Percentiles rank a stretch among this genome's conserved stretches.
Conservation (phyloP, 2,888 invertebrate species). For the Axea sp. region DNA sequence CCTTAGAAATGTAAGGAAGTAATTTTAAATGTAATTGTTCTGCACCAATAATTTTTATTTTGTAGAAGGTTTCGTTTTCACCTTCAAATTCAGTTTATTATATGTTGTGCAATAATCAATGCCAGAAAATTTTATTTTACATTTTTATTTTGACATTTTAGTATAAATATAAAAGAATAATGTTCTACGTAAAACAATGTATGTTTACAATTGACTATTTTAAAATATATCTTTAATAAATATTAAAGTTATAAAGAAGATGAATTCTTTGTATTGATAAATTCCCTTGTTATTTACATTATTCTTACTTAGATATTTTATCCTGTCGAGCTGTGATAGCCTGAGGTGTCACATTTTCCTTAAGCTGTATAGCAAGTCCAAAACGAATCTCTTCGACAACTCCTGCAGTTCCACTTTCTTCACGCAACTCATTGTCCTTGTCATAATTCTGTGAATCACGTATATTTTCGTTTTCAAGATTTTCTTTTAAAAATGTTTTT, state of each 20-base stretch:
- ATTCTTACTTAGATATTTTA: constrained; percentile 85
- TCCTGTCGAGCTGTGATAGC: constrained; percentile 87
- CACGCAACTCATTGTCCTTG: constrained; percentile 83
- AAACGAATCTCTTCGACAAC: constrained; percentile 91
- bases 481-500: constrained; percentile 80
- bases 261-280: too few relatives aligned
- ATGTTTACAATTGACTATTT: too few relatives aligned
- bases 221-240: too few relatives aligned
- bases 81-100: constrained; percentile 32
- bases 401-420: constrained; percentile 89
- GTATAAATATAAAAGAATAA: too few relatives aligned
- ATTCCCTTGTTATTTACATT: too few relatives aligned
- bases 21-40: constrained; percentile 37
- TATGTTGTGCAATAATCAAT: constrained; percentile 23
- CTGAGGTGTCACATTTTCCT: constrained; percentile 88
- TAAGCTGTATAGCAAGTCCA: constrained; percentile 91
- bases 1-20: constrained; percentile 41
- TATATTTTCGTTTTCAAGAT: constrained; percentile 74
- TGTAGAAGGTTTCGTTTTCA: constrained; percentile 40
- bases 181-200: too few relatives aligned
- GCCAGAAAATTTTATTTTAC: constrained; percentile 1
- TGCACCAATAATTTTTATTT: constrained; percentile 21
- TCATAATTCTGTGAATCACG: constrained; percentile 76
- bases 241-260: too few relatives aligned
- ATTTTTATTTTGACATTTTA: too few relatives aligned